Evolutionary conservation across 1,140 invertebrate species (phyloP).

Genomic region (Aphelenchoides avenae): DNA sequence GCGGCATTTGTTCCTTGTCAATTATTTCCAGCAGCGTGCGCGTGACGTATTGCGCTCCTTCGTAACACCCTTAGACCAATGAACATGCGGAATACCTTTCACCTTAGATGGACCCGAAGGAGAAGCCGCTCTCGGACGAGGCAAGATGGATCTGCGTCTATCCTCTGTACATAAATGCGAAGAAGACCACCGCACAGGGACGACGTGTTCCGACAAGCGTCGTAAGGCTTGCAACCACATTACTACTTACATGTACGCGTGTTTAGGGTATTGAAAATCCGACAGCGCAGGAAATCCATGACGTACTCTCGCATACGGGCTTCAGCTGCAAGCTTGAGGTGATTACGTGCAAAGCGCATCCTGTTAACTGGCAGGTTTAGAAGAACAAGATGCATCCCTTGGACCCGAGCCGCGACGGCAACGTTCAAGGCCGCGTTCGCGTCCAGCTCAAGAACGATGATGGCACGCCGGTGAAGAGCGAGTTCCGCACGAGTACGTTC

Average conservation of each 20-base stretch:
- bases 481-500: constrained; percentile 70
- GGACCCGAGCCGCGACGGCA: constrained; percentile 79
- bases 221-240: constrained; percentile 16
- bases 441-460: constrained; percentile 89
- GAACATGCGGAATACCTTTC: too few relatives aligned
- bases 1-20: too few relatives aligned
- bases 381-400: constrained; percentile 77
- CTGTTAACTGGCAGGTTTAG: constrained; percentile 5
- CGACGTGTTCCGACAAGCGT: constrained; percentile 74
- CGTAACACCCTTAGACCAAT: too few relatives aligned
- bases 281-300: constrained; percentile 83
- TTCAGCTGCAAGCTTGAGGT: constrained; percentile 79
- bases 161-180: constrained; percentile 89
- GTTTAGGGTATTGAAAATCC: constrained; percentile 82
- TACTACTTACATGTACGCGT: constrained; percentile 8
- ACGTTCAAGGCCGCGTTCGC: constrained; percentile 77
- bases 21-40: too few relatives aligned
- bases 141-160: constrained; percentile 87
- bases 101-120: constrained; percentile 22
- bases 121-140: constrained; percentile 43
- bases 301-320: constrained; percentile 77
- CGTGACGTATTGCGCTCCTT: too few relatives aligned
- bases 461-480: constrained; percentile 71
- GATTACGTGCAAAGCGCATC: constrained; percentile 11
- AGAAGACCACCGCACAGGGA: constrained; percentile 81